Evolutionary conservation across 2,113 vertebrate species (phyloP).

Genomic region (Perca fluviatilis): DNA sequence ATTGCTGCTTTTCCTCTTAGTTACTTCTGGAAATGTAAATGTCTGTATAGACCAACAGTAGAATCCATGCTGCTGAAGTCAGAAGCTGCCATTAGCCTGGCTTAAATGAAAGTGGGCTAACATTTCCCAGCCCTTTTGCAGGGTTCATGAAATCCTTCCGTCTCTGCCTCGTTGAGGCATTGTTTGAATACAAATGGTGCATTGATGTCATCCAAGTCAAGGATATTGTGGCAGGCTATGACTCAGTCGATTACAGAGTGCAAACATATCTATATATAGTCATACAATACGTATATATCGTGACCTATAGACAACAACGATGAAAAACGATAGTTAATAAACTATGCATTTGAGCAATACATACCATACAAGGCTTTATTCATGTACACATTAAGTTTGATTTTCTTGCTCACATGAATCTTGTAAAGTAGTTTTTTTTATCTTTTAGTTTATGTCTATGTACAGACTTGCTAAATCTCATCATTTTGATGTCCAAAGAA

Average conservation of each 20-base stretch:
- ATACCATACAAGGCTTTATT: not conserved
- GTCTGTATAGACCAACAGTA: not conserved
- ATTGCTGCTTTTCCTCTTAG: not conserved
- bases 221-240: conserved; percentile 33
- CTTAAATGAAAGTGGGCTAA: not conserved
- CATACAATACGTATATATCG: conserved; percentile 9
- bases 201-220: conserved; percentile 41
- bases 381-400: not conserved
- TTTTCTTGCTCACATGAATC: not conserved
- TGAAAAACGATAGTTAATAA: not conserved
- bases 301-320: conserved; percentile 7
- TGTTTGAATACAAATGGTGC: conserved; percentile 43
- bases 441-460: not conserved
- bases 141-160: conserved; percentile 5
- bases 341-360: not conserved
- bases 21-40: not conserved
- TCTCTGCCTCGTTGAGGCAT: not conserved
- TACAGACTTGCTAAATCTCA: not conserved
- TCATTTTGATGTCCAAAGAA: not conserved
- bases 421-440: not conserved
- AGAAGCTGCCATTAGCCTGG: not conserved
- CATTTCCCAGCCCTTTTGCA: not conserved
- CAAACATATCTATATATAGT: conserved; percentile 42
- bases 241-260: conserved; percentile 35
- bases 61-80: not conserved